Evolutionary conservation across 2,113 vertebrate species (phyloP).

Genomic region (Sebastes schlegelii): DNA sequence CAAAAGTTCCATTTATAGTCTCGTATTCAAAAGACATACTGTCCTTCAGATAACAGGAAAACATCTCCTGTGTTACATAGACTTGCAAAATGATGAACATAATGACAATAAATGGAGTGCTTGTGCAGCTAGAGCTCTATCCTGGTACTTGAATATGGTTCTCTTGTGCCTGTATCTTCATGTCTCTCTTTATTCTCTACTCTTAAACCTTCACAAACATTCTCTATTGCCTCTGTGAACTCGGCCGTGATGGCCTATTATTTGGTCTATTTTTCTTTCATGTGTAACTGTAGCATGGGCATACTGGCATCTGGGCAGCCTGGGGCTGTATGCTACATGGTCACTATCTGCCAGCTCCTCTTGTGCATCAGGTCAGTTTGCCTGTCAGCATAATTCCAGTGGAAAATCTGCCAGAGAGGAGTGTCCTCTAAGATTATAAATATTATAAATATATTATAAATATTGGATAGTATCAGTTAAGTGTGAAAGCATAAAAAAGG

Average conservation of each 20-base stretch:
- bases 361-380: slow-evolving; percentile 27
- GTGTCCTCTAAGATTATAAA: background rate
- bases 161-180: background rate
- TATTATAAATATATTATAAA: no score
- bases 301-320: slow-evolving; percentile 30
- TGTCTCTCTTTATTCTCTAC: background rate
- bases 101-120: background rate
- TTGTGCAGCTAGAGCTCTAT: background rate
- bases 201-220: background rate
- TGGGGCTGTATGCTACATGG: slow-evolving; percentile 12
- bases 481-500: background rate
- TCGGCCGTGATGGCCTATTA: slow-evolving; percentile 3
- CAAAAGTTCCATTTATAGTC: background rate
- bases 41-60: background rate
- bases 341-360: slow-evolving; percentile 39
- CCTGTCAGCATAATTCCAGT: slow-evolving; percentile 10
- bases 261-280: slow-evolving; percentile 11
- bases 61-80: background rate
- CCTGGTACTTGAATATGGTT: background rate
- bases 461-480: background rate
- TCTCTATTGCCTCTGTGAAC: background rate
- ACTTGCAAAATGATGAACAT: background rate
- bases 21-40: background rate
- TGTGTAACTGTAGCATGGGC: slow-evolving; percentile 14
- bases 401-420: background rate